Percentiles rank a stretch among this genome's conserved stretches.
Conservation (phyloP, 2,113 vertebrate genomes). For the Malurus elegans region DNA sequence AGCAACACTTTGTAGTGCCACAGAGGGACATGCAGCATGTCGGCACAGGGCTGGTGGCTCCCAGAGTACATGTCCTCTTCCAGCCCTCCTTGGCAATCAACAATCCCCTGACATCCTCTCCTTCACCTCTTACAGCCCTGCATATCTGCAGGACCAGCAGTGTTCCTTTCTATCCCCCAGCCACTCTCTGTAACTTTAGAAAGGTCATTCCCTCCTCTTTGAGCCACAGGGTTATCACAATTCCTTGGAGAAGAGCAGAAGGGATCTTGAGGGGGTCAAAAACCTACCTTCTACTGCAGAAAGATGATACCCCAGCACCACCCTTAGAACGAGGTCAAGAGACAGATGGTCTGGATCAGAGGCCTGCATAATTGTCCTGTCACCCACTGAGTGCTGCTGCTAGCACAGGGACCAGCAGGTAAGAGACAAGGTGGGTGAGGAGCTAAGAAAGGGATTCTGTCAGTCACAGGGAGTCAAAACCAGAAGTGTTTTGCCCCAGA, state of each 20-base stretch:
- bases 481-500: background rate
- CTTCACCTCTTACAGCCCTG: background rate
- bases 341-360: background rate
- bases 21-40: rapidly evolving
- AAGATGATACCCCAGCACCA: background rate
- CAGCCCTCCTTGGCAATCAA: background rate
- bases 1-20: background rate
- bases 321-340: background rate
- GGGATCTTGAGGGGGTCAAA: background rate
- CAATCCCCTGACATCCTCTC: background rate
- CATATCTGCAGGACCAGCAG: background rate
- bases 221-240: background rate
- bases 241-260: background rate
- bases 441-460: background rate
- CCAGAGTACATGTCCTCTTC: background rate
- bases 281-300: background rate
- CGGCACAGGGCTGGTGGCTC: background rate
- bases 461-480: background rate
- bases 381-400: background rate
- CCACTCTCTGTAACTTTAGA: constrained; percentile 50
- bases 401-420: rapidly evolving
- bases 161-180: background rate
- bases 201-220: constrained; percentile 37
- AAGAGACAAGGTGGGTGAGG: background rate
- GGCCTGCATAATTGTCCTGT: background rate